Evolutionary conservation across 1,140 invertebrate genomes (phyloP), one percentile per base, ranked within the genome.

Genomic region (Heliothis subflexa): DNA sequence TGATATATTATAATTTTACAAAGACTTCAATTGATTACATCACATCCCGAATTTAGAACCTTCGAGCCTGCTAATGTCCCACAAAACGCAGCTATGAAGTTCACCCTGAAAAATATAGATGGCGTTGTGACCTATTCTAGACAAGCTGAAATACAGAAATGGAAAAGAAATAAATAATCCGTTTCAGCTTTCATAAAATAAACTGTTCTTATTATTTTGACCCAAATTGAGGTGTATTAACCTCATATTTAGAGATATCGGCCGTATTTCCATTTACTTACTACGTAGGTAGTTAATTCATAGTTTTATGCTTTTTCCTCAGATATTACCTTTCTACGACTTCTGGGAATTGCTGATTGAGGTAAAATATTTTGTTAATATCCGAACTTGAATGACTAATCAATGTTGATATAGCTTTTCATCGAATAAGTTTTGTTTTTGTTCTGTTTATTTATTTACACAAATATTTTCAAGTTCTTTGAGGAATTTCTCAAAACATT

Each of bases 161-260:
- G 33, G 25, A 68, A 25, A 68, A 45, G 12, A 13, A 25, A 49
- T 50, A 54, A 25, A n/a, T 16, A 71, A 55, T 71, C 33, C 14
- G 50, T 71, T 71, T 7, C 25, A 55, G 68, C 14, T 18, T 68
- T 50, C 66, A 70, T 82, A 78, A 78, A 78, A 77, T 78, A 76
- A 80, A 82, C 71, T 16, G 72, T 83, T 81, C 75, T 80, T 79
- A 80, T 83, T 76, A 77, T 70, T 64, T 25, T 83, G 81, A 83
- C 79, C 81, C 70, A 76, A 72, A 81, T 81, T 77, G 55, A 74
- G 50, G 64, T 21, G 76, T 80, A 74, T 74, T 80, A 80, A 79
- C 73, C 76, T 79, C 59, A 78, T 25, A 79, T 79, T 62, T 40
- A 79, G 47, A 57, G 45, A 47, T 64, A 78, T 12, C 10, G 62